phyloP scores from a whole-genome alignment of 2,797 vertebrate species.

The Gymnodraco acuticeps region DNA sequence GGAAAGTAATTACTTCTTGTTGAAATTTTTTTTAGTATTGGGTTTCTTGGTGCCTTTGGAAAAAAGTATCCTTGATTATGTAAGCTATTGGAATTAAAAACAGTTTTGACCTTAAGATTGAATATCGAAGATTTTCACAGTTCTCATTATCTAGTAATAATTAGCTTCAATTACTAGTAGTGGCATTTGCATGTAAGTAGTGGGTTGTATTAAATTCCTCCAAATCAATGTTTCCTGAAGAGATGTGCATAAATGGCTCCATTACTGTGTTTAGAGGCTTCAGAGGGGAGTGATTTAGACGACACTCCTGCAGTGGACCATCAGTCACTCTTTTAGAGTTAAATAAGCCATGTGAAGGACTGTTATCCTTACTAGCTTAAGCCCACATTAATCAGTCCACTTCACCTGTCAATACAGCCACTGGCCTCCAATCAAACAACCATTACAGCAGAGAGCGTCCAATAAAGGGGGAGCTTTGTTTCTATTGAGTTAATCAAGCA shows the following conservation, averaged over 20 bases:
- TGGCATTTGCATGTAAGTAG: slow-evolving; percentile 26
- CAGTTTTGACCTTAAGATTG: slow-evolving; percentile 60
- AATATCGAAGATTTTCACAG: slow-evolving; percentile 62
- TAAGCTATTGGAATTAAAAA: slow-evolving; percentile 65
- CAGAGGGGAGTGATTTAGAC: slow-evolving; percentile 69
- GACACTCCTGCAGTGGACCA: slow-evolving; percentile 65
- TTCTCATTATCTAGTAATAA: slow-evolving; percentile 69
- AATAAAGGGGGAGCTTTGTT: slow-evolving; percentile 80
- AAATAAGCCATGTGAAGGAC: slow-evolving; percentile 83
- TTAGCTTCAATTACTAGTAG: slow-evolving; percentile 54
- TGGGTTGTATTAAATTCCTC: slow-evolving; percentile 44
- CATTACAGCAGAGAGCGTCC: slow-evolving; percentile 80
- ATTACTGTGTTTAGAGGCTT: slow-evolving; percentile 62
- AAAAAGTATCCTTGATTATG: slow-evolving; percentile 46
- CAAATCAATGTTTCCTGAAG: slow-evolving; percentile 66
- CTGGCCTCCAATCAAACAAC: slow-evolving; percentile 82
- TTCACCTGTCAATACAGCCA: slow-evolving; percentile 85
- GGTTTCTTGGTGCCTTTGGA: slow-evolving; percentile 40
- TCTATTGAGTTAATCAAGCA: slow-evolving; percentile 81
- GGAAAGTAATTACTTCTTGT: slow-evolving; percentile 67
- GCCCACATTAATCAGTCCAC: slow-evolving; percentile 87
- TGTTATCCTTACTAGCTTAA: slow-evolving; percentile 87
- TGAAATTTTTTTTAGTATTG: slow-evolving; percentile 50
- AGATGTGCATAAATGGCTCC: slow-evolving; percentile 71
- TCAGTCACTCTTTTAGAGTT: slow-evolving; percentile 82